phyloP scores from a whole-genome alignment of 1,140 invertebrate genomes.

The Drosophila bocki region DNA sequence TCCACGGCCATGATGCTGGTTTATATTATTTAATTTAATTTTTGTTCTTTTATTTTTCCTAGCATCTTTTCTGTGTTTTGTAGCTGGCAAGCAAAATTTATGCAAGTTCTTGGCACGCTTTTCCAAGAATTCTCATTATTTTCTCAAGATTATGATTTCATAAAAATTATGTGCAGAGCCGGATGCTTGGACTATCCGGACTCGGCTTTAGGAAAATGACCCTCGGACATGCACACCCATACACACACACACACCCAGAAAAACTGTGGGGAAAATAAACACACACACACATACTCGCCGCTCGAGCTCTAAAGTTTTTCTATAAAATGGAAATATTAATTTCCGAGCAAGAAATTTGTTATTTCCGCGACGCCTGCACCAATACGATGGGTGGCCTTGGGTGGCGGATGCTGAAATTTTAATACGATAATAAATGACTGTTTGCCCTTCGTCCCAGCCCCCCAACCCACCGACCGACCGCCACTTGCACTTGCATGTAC shows the following conservation, averaged over 20 bases:
- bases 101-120: constrained; percentile 64
- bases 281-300: constrained; percentile 9
- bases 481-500: constrained; percentile 34
- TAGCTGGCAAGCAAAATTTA: constrained; percentile 42
- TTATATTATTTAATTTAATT: constrained; percentile 18
- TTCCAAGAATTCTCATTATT: constrained; percentile 67
- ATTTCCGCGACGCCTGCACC: constrained; percentile 71
- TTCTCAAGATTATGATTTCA: constrained; percentile 71
- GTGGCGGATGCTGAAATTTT: constrained; percentile 57
- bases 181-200: constrained; percentile 37
- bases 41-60: neutral
- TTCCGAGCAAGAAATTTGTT: constrained; percentile 82
- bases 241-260: constrained; percentile 16
- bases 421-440: constrained; percentile 78
- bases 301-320: constrained; percentile 65
- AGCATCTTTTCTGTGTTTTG: constrained; percentile 35
- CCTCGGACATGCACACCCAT: constrained; percentile 50
- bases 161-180: constrained; percentile 64
- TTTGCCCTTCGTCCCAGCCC: neutral
- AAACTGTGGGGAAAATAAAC: constrained; percentile 22
- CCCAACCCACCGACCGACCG: neutral
- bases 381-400: constrained; percentile 31
- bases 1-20: neutral
- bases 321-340: constrained; percentile 82
- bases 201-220: constrained; percentile 54